Percentiles rank a stretch among this genome's conserved stretches.
Evolutionary conservation across 2,888 invertebrate genomes (phyloP).

Genomic region (Homarus gammarus): DNA sequence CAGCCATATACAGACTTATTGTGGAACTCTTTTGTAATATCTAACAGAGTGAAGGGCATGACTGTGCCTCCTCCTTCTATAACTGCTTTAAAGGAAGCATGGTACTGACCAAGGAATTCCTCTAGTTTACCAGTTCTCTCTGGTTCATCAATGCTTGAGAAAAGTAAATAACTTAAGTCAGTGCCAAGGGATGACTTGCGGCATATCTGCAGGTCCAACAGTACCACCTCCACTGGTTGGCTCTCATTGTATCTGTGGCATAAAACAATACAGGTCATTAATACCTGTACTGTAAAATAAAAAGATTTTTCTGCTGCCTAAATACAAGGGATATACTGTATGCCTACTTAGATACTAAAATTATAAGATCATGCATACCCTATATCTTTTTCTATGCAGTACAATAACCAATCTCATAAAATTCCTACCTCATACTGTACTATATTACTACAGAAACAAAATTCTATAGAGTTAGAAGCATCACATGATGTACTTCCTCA

Average conservation of each 20-base stretch:
- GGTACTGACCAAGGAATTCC: background rate
- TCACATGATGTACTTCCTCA: too few relatives aligned
- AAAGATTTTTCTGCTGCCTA: too few relatives aligned
- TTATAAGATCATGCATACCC: background rate
- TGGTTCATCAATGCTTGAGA: background rate
- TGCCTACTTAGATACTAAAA: background rate
- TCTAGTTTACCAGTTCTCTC: background rate
- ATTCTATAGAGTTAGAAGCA: too few relatives aligned
- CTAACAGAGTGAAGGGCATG: background rate
- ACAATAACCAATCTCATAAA: too few relatives aligned
- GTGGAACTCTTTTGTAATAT: background rate
- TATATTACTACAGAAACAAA: too few relatives aligned
- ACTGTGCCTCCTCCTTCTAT: background rate
- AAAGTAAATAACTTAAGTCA: constrained; percentile 13
- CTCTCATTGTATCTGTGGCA: constrained; percentile 15
- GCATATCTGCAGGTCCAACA: constrained; percentile 17
- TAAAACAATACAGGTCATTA: too few relatives aligned
- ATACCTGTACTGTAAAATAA: too few relatives aligned
- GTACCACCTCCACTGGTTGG: background rate
- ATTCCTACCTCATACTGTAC: too few relatives aligned
- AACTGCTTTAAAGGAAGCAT: background rate
- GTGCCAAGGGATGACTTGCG: constrained; percentile 10
- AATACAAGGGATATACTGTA: too few relatives aligned
- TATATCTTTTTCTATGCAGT: background rate
- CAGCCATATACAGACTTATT: background rate